phyloP scores from a whole-genome alignment of 2,888 invertebrate genomes.

The Cosmia trapezina region DNA sequence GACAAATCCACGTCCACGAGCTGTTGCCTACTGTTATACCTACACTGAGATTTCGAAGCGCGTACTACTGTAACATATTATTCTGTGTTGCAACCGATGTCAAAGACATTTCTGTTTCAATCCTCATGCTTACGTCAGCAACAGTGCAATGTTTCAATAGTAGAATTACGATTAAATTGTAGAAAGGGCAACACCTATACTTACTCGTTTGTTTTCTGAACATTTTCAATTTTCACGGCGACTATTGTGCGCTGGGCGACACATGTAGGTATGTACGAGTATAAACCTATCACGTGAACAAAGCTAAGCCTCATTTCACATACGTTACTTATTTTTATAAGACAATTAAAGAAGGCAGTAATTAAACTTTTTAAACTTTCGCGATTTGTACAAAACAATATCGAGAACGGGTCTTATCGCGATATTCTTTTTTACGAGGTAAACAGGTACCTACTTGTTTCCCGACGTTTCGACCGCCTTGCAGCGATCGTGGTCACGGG shows the following conservation, averaged over 20 bases:
- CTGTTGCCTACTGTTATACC: too few relatives aligned
- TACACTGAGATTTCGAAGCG: too few relatives aligned
- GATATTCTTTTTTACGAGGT: too few relatives aligned
- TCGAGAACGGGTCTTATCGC: too few relatives aligned
- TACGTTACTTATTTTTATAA: neutral
- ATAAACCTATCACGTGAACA: neutral
- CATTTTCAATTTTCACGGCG: conserved; percentile 16
- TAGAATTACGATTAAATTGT: neutral
- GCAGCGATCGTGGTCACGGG: too few relatives aligned
- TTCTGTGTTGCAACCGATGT: neutral
- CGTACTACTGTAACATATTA: too few relatives aligned
- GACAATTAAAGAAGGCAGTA: too few relatives aligned
- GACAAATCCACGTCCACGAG: too few relatives aligned
- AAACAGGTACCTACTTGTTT: too few relatives aligned
- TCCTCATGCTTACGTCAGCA: neutral
- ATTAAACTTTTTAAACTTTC: too few relatives aligned
- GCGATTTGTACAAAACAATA: too few relatives aligned
- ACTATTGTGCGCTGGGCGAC: neutral
- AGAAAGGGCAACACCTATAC: conserved; percentile 7
- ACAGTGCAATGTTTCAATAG: neutral
- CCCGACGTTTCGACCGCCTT: too few relatives aligned
- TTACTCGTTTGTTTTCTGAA: conserved; percentile 7
- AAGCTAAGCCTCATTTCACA: neutral
- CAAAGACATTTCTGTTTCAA: neutral
- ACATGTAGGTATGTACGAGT: neutral